Percentiles rank a stretch among this genome's conserved stretches.
phyloP scores from a whole-genome alignment of 2,888 invertebrate species.

The Scaptomyza caliginosa region DNA sequence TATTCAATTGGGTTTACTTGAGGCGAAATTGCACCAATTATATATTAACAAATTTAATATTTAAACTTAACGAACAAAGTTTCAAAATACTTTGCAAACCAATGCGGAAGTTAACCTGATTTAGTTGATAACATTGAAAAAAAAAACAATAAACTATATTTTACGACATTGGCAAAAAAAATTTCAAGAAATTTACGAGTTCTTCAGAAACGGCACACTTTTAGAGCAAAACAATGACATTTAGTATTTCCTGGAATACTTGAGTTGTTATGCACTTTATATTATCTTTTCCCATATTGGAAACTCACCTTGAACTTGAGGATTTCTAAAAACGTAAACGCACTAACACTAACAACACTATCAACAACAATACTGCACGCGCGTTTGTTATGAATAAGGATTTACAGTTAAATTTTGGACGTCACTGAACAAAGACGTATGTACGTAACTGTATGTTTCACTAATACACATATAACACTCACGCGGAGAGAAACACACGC shows the following conservation, averaged over 20 bases:
- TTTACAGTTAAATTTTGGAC: slow-evolving; percentile 17
- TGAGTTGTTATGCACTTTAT: not conserved
- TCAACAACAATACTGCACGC: slow-evolving; percentile 25
- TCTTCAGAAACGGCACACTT: not conserved
- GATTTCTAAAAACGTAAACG: slow-evolving; percentile 41
- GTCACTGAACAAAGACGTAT: slow-evolving; percentile 42
- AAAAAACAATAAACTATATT: not conserved
- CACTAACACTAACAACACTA: slow-evolving; percentile 15
- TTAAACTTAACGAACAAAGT: not conserved
- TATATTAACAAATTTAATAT: too few species aligned
- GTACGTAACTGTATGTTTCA: slow-evolving; percentile 9
- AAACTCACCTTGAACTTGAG: slow-evolving; percentile 68
- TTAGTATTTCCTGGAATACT: slow-evolving; percentile 8
- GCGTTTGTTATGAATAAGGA: slow-evolving; percentile 10
- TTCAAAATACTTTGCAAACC: not conserved
- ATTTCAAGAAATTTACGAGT: not conserved
- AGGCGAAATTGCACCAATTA: not conserved
- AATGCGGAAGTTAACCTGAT: not conserved
- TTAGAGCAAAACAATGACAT: not conserved
- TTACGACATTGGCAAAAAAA: not conserved
- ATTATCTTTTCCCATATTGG: not conserved
- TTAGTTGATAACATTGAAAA: not conserved
- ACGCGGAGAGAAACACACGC: slow-evolving; percentile 16
- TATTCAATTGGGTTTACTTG: not conserved
- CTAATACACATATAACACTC: not conserved